phyloP scores from a whole-genome alignment of 2,888 invertebrate species.

The Amblyjoppa proteus region DNA sequence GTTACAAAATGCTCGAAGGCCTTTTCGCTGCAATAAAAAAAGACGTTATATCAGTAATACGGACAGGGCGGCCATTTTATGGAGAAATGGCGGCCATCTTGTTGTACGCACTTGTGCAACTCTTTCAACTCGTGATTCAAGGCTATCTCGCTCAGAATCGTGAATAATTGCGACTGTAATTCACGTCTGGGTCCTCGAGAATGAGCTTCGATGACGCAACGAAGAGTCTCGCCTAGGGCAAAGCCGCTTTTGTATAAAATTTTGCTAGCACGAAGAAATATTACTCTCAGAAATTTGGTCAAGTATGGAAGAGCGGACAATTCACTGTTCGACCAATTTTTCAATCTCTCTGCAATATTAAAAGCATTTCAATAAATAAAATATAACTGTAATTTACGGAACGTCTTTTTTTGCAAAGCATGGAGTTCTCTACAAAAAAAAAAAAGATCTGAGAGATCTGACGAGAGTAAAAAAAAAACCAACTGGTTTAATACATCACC shows the following conservation, averaged over 20 bases:
- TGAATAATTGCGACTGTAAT: slow-evolving; percentile 83
- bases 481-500: slow-evolving; percentile 81
- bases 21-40: slow-evolving; percentile 73
- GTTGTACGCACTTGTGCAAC: slow-evolving; percentile 79
- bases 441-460: neutral
- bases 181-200: slow-evolving; percentile 74
- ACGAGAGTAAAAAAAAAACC: slow-evolving; percentile 61
- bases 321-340: slow-evolving; percentile 74
- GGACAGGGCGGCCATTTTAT: neutral
- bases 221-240: slow-evolving; percentile 74
- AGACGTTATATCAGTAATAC: neutral
- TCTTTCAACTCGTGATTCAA: slow-evolving; percentile 83
- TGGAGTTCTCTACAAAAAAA: too few species aligned
- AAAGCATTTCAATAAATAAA: slow-evolving; percentile 34
- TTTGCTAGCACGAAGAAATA: slow-evolving; percentile 79
- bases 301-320: slow-evolving; percentile 72
- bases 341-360: slow-evolving; percentile 74
- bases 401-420: slow-evolving; percentile 2
- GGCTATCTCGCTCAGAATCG: slow-evolving; percentile 85
- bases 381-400: slow-evolving; percentile 25
- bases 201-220: slow-evolving; percentile 73
- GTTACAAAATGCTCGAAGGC: slow-evolving; percentile 78
- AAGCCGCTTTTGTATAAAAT: slow-evolving; percentile 77
- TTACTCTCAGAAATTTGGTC: slow-evolving; percentile 74
- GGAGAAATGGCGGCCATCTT: neutral